A percentile compares a stretch with the other conserved stretches of the same genome.
phyloP scores from a whole-genome alignment of 2,113 vertebrate genomes.

The Labeo catla region DNA sequence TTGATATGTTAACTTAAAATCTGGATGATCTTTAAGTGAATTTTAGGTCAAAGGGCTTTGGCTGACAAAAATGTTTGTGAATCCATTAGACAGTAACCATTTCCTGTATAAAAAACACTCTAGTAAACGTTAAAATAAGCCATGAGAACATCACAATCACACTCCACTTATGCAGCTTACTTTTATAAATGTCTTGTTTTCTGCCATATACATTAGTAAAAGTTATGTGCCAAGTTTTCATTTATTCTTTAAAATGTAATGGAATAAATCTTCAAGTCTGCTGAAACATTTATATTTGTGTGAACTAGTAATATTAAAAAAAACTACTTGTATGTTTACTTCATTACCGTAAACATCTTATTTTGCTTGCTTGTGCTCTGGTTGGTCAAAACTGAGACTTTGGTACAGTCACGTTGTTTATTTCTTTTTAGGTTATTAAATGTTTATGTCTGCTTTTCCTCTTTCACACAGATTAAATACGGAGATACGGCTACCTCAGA shows the following conservation, averaged over 20 bases:
- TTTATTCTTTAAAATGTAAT: neutral
- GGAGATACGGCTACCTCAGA: slow-evolving; percentile 99
- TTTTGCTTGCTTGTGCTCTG: neutral
- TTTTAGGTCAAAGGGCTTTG: too few species aligned
- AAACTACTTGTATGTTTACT: too few species aligned
- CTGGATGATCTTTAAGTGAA: too few species aligned
- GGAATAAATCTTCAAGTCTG: too few species aligned
- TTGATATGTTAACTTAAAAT: neutral
- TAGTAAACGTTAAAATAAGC: too few species aligned
- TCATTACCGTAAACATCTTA: neutral
- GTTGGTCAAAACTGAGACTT: neutral
- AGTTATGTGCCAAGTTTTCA: neutral
- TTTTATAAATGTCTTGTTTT: neutral
- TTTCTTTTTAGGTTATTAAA: neutral
- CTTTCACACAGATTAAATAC: slow-evolving; percentile 88
- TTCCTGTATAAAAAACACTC: neutral
- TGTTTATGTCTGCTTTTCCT: neutral
- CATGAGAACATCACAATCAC: neutral
- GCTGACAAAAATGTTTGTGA: neutral
- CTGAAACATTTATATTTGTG: too few species aligned
- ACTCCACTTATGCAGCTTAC: neutral
- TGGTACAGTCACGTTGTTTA: neutral
- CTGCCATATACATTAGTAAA: too few species aligned
- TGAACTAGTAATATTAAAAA: neutral
- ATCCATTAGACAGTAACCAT: neutral